These are phyloP conservation scores for Amphipyra berbera DNA, from an alignment of 2,888 invertebrate genomes.

Conservation along the genomic window DNA sequence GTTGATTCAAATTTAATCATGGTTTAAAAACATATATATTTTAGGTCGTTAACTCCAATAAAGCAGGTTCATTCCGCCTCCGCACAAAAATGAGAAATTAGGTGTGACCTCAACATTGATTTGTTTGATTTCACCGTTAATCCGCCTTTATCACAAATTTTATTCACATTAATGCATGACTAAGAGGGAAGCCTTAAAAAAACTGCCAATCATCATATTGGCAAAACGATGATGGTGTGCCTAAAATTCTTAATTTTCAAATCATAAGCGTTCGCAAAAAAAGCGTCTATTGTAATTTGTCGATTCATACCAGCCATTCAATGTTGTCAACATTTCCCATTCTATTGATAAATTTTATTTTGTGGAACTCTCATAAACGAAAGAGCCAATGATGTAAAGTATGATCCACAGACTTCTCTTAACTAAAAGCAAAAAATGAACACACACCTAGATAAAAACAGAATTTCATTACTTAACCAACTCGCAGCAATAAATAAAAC, in stretches of 20 bases:
- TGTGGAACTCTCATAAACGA: background rate
- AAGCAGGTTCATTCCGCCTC: slow-evolving; percentile 23
- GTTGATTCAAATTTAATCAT: slow-evolving; percentile 16
- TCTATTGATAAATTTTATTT: background rate
- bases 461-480: slow-evolving; percentile 31
- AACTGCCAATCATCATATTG: slow-evolving; percentile 44
- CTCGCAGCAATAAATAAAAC: slow-evolving; percentile 42
- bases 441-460: slow-evolving; percentile 3
- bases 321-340: background rate
- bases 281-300: slow-evolving; percentile 5
- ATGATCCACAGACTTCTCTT: too few species aligned
- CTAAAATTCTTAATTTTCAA: slow-evolving; percentile 18
- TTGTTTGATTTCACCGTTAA: slow-evolving; percentile 45
- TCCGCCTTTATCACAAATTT: slow-evolving; percentile 30
- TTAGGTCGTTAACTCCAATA: slow-evolving; percentile 2
- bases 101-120: slow-evolving; percentile 38
- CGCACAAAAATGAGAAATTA: slow-evolving; percentile 31
- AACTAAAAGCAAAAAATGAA: slow-evolving; percentile 6
- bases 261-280: slow-evolving; percentile 9
- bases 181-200: slow-evolving; percentile 21
- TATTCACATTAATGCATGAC: slow-evolving; percentile 41
- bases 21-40: slow-evolving; percentile 1
- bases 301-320: background rate
- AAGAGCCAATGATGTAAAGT: too few species aligned
- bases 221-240: slow-evolving; percentile 11